phyloP scores from a whole-genome alignment of 2,888 invertebrate genomes.

The Cordylochernes scorpioides region DNA sequence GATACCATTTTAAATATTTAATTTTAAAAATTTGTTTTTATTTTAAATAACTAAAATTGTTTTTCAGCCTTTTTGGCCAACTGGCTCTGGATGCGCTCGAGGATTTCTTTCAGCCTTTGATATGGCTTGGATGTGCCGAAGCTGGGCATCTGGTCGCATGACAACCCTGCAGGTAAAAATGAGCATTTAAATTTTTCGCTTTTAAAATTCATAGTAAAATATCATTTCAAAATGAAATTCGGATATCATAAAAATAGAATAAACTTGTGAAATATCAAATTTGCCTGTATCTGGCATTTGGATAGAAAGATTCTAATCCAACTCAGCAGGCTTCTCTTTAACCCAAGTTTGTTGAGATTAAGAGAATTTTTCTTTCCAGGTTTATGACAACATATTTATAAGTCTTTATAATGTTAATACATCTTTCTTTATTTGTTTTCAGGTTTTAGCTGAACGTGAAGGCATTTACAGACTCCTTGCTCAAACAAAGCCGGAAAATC shows the following conservation, averaged over 20 bases:
- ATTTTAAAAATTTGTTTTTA: too few species aligned
- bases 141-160: slow-evolving; percentile 40
- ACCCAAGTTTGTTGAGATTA: background rate
- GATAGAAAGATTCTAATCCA: background rate
- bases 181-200: background rate
- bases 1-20: too few species aligned
- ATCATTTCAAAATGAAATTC: background rate
- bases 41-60: too few species aligned
- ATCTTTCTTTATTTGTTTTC: background rate
- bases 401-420: too few species aligned
- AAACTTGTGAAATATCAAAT: background rate
- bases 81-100: slow-evolving; percentile 88
- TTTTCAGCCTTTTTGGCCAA: slow-evolving; percentile 79
- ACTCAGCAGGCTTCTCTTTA: background rate
- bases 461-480: slow-evolving; percentile 62
- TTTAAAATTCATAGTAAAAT: background rate
- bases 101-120: slow-evolving; percentile 88
- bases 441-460: slow-evolving; percentile 71
- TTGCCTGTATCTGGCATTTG: background rate
- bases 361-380: too few species aligned
- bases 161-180: slow-evolving; percentile 36
- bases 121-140: slow-evolving; percentile 74
- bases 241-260: background rate
- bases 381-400: too few species aligned
- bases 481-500: slow-evolving; percentile 87